Evolutionary conservation across 1,140 invertebrate genomes (phyloP).

Genomic region (Dendrolimus punctatus): DNA sequence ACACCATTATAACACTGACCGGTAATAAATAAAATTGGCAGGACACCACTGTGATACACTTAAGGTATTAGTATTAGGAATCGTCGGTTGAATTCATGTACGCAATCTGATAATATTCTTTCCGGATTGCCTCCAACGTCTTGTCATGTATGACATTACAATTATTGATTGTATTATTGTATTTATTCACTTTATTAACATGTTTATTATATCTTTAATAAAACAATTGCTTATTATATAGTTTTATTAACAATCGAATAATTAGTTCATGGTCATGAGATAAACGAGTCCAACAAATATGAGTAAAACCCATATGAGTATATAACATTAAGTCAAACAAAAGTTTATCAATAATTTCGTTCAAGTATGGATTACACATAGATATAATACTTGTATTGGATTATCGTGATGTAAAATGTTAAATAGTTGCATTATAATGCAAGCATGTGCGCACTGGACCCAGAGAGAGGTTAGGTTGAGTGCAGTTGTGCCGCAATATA

Average conservation of each 20-base stretch:
- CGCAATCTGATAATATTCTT: conserved; percentile 36
- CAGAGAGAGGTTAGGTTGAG: no score
- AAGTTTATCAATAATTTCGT: no score
- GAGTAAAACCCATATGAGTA: no score
- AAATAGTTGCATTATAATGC: no score
- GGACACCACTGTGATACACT: conserved; percentile 60
- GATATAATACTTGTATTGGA: no score
- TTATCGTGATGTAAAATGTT: background rate
- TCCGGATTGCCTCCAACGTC: conserved; percentile 41
- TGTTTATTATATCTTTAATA: conserved; percentile 71
- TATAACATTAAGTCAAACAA: no score
- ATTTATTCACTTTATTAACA: conserved; percentile 69
- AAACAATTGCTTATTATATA: conserved; percentile 59
- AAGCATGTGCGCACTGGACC: no score
- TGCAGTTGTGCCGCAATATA: no score
- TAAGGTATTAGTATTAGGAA: conserved; percentile 50
- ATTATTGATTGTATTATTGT: conserved; percentile 61
- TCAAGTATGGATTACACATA: no score
- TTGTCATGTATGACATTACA: conserved; percentile 50
- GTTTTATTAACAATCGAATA: conserved; percentile 15
- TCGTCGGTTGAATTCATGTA: conserved; percentile 40
- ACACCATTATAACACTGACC: conserved; percentile 13
- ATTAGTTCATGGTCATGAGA: background rate
- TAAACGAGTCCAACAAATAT: no score
- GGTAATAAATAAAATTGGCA: conserved; percentile 30